These are phyloP conservation scores for Cheirogaleus major DNA, from an alignment of 2,797 vertebrate genomes.

Conservation along the genomic window DNA sequence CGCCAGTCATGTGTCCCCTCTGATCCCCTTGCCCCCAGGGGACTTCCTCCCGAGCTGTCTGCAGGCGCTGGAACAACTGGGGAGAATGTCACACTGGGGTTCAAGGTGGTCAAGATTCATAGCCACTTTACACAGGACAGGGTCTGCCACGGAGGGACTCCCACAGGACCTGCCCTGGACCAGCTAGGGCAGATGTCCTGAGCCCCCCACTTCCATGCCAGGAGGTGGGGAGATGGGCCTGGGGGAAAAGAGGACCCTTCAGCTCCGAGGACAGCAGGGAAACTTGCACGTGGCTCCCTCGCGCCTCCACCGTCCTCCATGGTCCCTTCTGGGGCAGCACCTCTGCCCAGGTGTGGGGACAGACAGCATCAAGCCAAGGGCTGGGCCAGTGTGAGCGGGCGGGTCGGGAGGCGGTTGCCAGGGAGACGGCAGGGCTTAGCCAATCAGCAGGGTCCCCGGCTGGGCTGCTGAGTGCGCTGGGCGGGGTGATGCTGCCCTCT, in stretches of 20 bases:
- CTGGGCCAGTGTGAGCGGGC: not conserved
- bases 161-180: fast-evolving
- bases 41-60: not conserved
- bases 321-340: not conserved
- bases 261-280: not conserved
- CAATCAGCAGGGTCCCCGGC: not conserved
- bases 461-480: fast-evolving
- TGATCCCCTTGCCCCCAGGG: no score
- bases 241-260: not conserved
- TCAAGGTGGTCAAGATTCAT: not conserved
- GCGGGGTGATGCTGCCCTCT: conserved; percentile 70
- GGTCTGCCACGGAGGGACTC: not conserved
- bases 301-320: fast-evolving
- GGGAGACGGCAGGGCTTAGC: conserved; percentile 4
- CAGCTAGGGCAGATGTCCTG: fast-evolving
- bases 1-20: fast-evolving
- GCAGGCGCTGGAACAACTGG: not conserved
- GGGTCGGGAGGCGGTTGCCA: not conserved
- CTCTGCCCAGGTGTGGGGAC: not conserved
- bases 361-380: not conserved
- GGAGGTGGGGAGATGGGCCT: no score
- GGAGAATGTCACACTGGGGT: fast-evolving
- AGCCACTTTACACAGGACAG: no score
- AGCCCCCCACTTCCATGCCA: no score
- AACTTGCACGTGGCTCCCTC: not conserved